Conservation (phyloP, 1,140 invertebrate genomes). For the Macrobrachium rosenbergii region DNA sequence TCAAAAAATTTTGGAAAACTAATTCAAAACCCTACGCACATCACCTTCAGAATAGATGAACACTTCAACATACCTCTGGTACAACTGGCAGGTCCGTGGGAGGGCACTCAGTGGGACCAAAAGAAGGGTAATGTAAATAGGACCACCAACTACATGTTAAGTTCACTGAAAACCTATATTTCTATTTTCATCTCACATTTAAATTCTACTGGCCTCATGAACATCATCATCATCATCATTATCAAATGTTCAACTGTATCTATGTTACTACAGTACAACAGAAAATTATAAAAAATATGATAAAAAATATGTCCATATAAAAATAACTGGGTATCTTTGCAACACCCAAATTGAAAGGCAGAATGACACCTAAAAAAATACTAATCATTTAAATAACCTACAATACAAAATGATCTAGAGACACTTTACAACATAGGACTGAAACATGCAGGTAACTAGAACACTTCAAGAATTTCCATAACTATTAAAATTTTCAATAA, state of each 20-base stretch:
- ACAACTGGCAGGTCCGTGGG: slow-evolving; percentile 53
- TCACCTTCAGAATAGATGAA: slow-evolving; percentile 35
- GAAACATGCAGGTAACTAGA: too few relatives aligned
- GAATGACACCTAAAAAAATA: too few relatives aligned
- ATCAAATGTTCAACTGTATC: background rate
- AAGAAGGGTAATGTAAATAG: slow-evolving; percentile 54
- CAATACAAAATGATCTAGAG: too few relatives aligned
- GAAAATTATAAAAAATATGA: background rate
- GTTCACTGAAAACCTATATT: background rate
- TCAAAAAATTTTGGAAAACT: too few relatives aligned
- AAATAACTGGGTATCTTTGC: background rate
- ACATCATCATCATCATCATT: too few relatives aligned
- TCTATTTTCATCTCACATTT: background rate
- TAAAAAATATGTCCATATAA: background rate
- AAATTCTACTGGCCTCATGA: background rate
- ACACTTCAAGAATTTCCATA: too few relatives aligned
- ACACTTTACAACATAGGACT: too few relatives aligned
- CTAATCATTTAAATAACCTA: too few relatives aligned
- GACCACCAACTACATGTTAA: slow-evolving; percentile 30
- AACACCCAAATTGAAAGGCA: too few relatives aligned
- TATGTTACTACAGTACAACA: slow-evolving; percentile 28
- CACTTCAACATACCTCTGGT: slow-evolving; percentile 56
- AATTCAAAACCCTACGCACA: background rate
- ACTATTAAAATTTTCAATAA: too few relatives aligned
- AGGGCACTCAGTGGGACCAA: slow-evolving; percentile 61